These are phyloP conservation scores for Hololepta plana DNA, from an alignment of 2,888 invertebrate genomes.

Conservation along the genomic window DNA sequence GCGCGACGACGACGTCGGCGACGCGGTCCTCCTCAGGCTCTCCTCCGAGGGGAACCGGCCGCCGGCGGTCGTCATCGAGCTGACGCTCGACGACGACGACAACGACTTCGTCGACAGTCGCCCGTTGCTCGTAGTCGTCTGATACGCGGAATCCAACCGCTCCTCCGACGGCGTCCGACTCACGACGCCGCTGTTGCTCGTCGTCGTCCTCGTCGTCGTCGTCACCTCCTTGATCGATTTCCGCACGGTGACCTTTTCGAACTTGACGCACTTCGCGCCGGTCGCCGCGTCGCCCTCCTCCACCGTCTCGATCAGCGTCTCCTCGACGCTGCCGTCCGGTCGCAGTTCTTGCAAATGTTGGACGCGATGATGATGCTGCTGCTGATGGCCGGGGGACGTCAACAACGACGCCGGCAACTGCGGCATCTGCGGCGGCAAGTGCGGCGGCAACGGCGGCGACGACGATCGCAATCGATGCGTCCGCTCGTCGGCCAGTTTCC, in stretches of 20 bases:
- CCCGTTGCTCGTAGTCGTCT: slow-evolving; percentile 25
- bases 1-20: slow-evolving; percentile 22
- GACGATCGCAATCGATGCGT: slow-evolving; percentile 12
- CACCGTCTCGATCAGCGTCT: slow-evolving; percentile 31
- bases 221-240: slow-evolving; percentile 41
- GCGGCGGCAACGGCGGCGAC: slow-evolving; percentile 10
- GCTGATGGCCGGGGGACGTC: neutral
- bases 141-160: slow-evolving; percentile 38
- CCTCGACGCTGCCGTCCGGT: slow-evolving; percentile 27
- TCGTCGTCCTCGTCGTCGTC: slow-evolving; percentile 17
- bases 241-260: slow-evolving; percentile 48
- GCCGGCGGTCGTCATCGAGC: slow-evolving; percentile 29
- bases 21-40: slow-evolving; percentile 26
- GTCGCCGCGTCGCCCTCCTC: slow-evolving; percentile 47
- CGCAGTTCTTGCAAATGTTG: slow-evolving; percentile 5
- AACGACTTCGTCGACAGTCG: slow-evolving; percentile 1
- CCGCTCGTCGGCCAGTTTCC: slow-evolving; percentile 26
- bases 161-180: slow-evolving; percentile 38
- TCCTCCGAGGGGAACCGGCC: slow-evolving; percentile 36
- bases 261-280: slow-evolving; percentile 48
- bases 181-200: slow-evolving; percentile 12
- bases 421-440: slow-evolving; percentile 1
- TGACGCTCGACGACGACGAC: slow-evolving; percentile 19
- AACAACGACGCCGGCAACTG: too few species aligned
- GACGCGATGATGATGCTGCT: neutral